These are phyloP conservation scores for Neoseiulus cucumeris DNA, from an alignment of 1,140 invertebrate genomes.

Conservation along the genomic window DNA sequence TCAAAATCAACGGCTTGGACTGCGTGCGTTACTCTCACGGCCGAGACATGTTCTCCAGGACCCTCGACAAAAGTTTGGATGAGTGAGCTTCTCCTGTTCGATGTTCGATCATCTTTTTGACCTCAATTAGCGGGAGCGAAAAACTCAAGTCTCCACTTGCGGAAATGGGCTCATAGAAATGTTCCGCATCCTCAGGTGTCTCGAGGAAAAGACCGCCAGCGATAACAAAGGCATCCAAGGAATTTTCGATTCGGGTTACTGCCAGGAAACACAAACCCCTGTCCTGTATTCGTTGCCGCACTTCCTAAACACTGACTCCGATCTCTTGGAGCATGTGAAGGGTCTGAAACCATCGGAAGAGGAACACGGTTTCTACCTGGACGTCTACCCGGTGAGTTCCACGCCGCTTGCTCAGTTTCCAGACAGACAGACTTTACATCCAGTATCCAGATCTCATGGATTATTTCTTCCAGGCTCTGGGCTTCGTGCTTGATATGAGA, in stretches of 20 bases:
- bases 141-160: too few relatives aligned
- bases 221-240: too few relatives aligned
- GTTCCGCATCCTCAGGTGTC: too few relatives aligned
- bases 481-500: background rate
- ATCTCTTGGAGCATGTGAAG: background rate
- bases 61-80: too few relatives aligned
- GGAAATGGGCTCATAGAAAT: too few relatives aligned
- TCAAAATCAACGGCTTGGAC: too few relatives aligned
- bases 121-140: too few relatives aligned
- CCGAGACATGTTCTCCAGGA: too few relatives aligned
- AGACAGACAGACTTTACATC: background rate
- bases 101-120: too few relatives aligned
- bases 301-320: background rate
- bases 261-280: background rate
- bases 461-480: background rate
- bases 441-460: background rate
- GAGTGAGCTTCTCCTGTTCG: too few relatives aligned
- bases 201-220: too few relatives aligned
- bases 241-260: background rate
- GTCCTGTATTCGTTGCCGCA: background rate
- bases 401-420: background rate
- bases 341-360: background rate
- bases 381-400: background rate
- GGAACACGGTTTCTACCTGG: background rate
- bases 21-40: too few relatives aligned